Conservation (phyloP, 2,113 vertebrate species). For the Tenebrosternarchus preto region DNA sequence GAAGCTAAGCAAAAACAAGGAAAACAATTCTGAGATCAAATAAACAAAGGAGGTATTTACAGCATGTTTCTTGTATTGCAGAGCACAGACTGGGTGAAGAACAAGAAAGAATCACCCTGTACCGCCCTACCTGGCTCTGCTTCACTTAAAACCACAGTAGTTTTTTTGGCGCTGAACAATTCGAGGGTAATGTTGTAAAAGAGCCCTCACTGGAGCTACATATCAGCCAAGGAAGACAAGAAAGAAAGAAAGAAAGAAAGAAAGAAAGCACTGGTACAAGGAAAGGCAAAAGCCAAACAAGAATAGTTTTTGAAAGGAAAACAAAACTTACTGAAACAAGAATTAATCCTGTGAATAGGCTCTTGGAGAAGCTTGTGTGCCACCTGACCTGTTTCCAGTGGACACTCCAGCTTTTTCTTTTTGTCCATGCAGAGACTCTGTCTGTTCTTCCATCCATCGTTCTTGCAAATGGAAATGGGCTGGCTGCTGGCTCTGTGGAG, state of each 20-base stretch:
- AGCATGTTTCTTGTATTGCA: slow-evolving; percentile 63
- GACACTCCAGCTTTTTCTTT: slow-evolving; percentile 20
- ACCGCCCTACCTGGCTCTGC: slow-evolving; percentile 48
- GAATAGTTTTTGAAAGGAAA: slow-evolving; percentile 21
- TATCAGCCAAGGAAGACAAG: slow-evolving; percentile 52
- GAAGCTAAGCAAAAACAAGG: slow-evolving; percentile 40
- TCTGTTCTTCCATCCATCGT: not conserved
- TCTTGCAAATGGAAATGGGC: slow-evolving; percentile 62
- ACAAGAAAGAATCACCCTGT: slow-evolving; percentile 63
- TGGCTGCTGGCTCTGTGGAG: slow-evolving; percentile 61
- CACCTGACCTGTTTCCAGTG: slow-evolving; percentile 41
- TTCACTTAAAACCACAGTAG: slow-evolving; percentile 36
- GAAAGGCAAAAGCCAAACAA: slow-evolving; percentile 46
- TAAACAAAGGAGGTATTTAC: slow-evolving; percentile 59
- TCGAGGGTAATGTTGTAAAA: slow-evolving; percentile 32
- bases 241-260: slow-evolving; percentile 31
- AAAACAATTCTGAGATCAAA: slow-evolving; percentile 60
- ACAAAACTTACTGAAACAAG: slow-evolving; percentile 44
- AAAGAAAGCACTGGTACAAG: not conserved
- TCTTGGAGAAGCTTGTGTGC: not conserved
- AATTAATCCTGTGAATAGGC: slow-evolving; percentile 7
- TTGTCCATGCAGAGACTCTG: slow-evolving; percentile 17
- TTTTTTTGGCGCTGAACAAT: slow-evolving; percentile 47
- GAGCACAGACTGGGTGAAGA: slow-evolving; percentile 56
- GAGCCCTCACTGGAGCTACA: slow-evolving; percentile 33